Base-by-base conservation (phyloP, 2,797 vertebrate species). In the Thalassophryne amazonica region DNA sequence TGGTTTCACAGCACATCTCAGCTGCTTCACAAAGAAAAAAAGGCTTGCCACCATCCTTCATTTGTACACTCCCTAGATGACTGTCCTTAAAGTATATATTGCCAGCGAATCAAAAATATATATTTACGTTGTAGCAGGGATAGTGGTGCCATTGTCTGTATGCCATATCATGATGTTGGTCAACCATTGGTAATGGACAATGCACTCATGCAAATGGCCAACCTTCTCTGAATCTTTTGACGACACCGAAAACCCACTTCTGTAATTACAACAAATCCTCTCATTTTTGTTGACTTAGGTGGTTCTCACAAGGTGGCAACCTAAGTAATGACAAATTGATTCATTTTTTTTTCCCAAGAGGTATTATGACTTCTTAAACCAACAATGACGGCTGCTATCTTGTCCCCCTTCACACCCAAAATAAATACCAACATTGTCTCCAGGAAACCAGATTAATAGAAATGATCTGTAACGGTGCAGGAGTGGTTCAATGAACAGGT, bases 361-460 rank as follows among this genome's bases (percentile, higher is more conserved):
- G 47, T 75, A 42, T 83, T 87, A 84, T 81, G 42, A 71, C 66
- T 77, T 73, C 80, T 82, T 84, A 83, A 79, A 84, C 65, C 60
- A 86, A 83, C 80, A 86, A 60, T 70, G 59, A 61, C 60, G 77
- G 21, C 69, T 64, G 38, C 60, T 76, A 39, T 63, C 30, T 31
- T 37, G 38, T 34, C 52, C 36, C 13, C 13, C 19, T 73, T 60
- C 83, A 84, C 83, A 61, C 81, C 81, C 74, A 73, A n/a, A 50
- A 73, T 77, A 87, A 88, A 88, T 81, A 88, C 69, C 55, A 87
- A 86, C 80, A 81, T 81, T 70, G 85, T 89, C 69, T 88, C 85
- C 45, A 73, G 80, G 86, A 76, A 79, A 86, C 83, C 68, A 72
- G 80, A 79, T 81, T 65, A 74, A 83, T 79, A 82, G 61, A 86